Evolutionary conservation across 1,140 invertebrate genomes (phyloP), one percentile per base, ranked within the genome.

Genomic region (Platyura marginata): DNA sequence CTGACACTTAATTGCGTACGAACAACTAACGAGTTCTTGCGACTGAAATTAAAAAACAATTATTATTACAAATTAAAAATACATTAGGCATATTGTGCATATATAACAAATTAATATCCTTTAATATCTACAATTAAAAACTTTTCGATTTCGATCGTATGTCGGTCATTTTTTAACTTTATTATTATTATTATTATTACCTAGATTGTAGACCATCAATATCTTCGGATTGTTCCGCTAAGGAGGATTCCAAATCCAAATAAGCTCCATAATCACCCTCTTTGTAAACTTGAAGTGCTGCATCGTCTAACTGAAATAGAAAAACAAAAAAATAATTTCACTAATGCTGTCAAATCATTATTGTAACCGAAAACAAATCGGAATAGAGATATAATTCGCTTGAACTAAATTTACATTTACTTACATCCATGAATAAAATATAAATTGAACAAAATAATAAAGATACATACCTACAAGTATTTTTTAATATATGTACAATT

Each of bases 221-320:
- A 59, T 97, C 93, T 58, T 96, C 92, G 47, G 84, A 76, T 59
- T 96, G 92, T 64, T 97, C 92, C 52, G 80, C 85, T 49, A 97
- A 79, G 23, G 90, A 88, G 19, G 88, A 85, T 61, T 96, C 92
- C 55, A 95, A 71, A 66, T 97, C 93, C 62, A 97, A 65, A 64
- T 96, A 96, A 40, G 85, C 79, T n/a, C 90, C 90, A 64, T 88
- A 95, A 63, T 94, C 90, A 48, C 90, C 86, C 65, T 94, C 89
- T 66, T 91, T 88, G 66, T 93, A 96, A 42, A 97, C 72, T 65
- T 97, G 93, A 39, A 97, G 71, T 18, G 91, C 86, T 45, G 86
- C 88, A 69, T 97, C 92, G 63, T 96, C 92, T 61, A 96, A 69
- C 93, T 96, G 74, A 33, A 79, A 80, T 40, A n/a, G n/a, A n/a